Percentiles rank a stretch among this genome's conserved stretches.
phyloP scores from a whole-genome alignment of 2,113 vertebrate genomes.

The Halichoerus grypus region DNA sequence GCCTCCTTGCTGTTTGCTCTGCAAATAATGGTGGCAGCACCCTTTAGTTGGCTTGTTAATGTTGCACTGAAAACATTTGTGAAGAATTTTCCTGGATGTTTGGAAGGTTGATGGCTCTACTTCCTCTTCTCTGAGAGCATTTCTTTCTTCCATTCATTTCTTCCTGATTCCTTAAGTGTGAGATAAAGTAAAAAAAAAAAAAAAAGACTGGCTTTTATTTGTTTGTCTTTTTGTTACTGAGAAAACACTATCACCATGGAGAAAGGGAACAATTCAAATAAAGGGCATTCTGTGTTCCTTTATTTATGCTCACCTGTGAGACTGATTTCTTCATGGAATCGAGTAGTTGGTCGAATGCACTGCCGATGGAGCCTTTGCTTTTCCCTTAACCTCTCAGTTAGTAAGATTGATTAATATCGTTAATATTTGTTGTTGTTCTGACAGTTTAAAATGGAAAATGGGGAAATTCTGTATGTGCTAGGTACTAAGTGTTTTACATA shows the following conservation, averaged over 20 bases:
- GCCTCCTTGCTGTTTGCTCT: slow-evolving; percentile 53
- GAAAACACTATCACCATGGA: slow-evolving; percentile 32
- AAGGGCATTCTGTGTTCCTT: background rate
- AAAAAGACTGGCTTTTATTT: background rate
- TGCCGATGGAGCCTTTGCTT: background rate
- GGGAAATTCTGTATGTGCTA: background rate
- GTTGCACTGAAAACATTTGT: slow-evolving; percentile 16
- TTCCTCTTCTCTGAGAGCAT: slow-evolving; percentile 28
- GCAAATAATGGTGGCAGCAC: slow-evolving; percentile 30
- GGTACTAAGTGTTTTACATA: slow-evolving; percentile 36
- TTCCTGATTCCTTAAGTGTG: background rate
- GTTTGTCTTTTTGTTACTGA: slow-evolving; percentile 42
- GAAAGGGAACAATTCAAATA: slow-evolving; percentile 25
- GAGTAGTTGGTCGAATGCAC: background rate
- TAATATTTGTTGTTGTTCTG: slow-evolving; percentile 48
- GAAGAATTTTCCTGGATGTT: background rate
- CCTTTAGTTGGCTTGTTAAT: background rate
- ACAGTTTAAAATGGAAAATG: slow-evolving; percentile 39
- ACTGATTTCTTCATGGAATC: background rate
- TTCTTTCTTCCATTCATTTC: slow-evolving; percentile 41
- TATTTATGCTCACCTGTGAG: background rate
- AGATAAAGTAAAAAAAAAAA: slow-evolving; percentile 52
- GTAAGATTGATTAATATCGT: slow-evolving; percentile 49
- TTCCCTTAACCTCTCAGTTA: slow-evolving; percentile 9
- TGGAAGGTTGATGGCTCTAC: background rate